Evolutionary conservation across 2,888 invertebrate genomes (phyloP), one percentile per base, ranked within the genome.

Genomic region (Phaonia tiefii): DNA sequence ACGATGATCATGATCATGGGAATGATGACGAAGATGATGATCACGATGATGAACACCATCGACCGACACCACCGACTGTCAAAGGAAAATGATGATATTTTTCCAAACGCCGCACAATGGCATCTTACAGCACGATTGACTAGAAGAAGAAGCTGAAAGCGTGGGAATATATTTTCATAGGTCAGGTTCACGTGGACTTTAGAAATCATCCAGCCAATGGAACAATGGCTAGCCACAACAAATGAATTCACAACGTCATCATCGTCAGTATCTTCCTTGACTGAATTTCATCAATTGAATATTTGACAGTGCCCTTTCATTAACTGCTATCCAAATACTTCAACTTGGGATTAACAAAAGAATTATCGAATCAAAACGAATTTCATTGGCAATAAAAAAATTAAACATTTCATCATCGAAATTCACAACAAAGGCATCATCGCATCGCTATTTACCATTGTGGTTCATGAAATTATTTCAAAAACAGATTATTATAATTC

Each of bases 81-180:
- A 60, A 60, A 39, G n/a, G 39, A 60, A 60, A 60, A 60, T 60
- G 60, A 60, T 60, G 60, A 60, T 60, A 37, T 60, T 58, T 31
- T 60, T 60, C 39, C 39, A 39, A 31, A 31, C 31, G 31, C 8
- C 31, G 8, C 31, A 31, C 31, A 31, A 31, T 31, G 31, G 31
- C 31, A 31, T 31, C 31, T 31, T 31, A 3, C 3, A 31, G 31
- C 31, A 31, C 31, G 31, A n/a, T n/a, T n/a, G n/a, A n/a, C n/a
- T n/a, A n/a, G n/a, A n/a, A n/a, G n/a, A 25, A 11, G 49, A 22
- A 51, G 49, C 10, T 60, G 56, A 84, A 31, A 31, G 85, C 87
- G 88, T 88, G 87, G 84, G 87, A 87, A 88, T 84, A 74, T 46
- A 44, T 72, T 82, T 79, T 67, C 83, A 87, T 88, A 84, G 87